Percentiles rank a stretch among this genome's conserved stretches.
Evolutionary conservation across 1,140 invertebrate species (phyloP).

Genomic region (Ridgeia piscesae): DNA sequence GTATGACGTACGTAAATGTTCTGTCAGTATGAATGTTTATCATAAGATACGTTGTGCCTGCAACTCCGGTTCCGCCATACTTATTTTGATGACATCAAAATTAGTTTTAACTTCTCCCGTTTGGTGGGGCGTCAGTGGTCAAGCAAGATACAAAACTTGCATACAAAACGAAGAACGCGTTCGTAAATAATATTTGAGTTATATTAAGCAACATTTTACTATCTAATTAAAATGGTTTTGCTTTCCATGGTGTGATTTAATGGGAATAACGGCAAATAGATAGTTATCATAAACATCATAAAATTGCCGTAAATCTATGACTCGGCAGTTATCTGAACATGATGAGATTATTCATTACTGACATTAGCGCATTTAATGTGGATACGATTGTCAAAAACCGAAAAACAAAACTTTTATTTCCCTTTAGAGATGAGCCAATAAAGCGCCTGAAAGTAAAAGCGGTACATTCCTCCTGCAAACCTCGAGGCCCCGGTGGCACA

Average conservation of each 20-base stretch:
- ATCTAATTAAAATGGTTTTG: background rate
- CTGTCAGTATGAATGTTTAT: background rate
- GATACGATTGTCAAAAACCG: background rate
- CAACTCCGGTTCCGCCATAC: background rate
- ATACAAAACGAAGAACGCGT: background rate
- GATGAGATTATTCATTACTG: background rate
- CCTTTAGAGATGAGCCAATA: background rate
- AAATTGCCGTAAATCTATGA: background rate
- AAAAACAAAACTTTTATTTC: background rate
- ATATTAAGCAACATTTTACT: background rate
- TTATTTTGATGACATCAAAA: background rate
- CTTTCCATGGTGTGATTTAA: background rate
- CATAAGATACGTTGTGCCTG: background rate
- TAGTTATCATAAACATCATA: background rate
- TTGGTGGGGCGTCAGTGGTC: background rate
- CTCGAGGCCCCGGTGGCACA: constrained; percentile 26
- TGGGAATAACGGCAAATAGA: background rate
- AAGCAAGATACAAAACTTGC: background rate
- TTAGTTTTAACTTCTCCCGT: background rate
- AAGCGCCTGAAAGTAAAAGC: background rate
- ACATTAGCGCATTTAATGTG: background rate
- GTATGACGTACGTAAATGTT: background rate
- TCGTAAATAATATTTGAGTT: background rate
- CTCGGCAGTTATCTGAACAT: background rate
- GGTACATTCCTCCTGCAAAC: background rate